phyloP scores from a whole-genome alignment of 2,888 invertebrate species.

The Candidula unifasciata region DNA sequence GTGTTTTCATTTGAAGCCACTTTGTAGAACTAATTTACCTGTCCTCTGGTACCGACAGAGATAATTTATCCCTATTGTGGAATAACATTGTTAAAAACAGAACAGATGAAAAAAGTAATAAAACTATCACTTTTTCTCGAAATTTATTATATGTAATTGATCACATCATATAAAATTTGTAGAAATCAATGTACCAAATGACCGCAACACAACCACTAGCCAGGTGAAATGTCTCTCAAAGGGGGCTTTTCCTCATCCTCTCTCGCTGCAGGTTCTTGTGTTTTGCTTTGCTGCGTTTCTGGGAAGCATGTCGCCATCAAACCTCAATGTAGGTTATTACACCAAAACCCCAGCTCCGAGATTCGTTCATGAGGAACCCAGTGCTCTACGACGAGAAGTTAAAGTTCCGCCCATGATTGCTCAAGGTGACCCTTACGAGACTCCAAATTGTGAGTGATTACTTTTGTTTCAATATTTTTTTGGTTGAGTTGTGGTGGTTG shows the following conservation, averaged over 20 bases:
- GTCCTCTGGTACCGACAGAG: too few relatives aligned
- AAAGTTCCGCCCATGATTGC: conserved; percentile 62
- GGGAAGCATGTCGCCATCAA: conserved; percentile 72
- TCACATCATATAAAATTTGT: not conserved
- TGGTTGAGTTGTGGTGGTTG: too few relatives aligned
- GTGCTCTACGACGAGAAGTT: conserved; percentile 63
- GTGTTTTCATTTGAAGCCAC: too few relatives aligned
- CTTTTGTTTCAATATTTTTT: too few relatives aligned
- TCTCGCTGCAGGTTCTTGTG: conserved; percentile 68
- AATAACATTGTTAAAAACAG: too few relatives aligned
- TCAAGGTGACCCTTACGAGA: conserved; percentile 65
- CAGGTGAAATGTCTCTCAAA: conserved; percentile 12
- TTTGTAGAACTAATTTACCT: too few relatives aligned
- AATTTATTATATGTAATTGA: too few relatives aligned
- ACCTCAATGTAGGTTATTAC: conserved; percentile 72
- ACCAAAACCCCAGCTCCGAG: conserved; percentile 29
- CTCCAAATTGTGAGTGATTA: conserved; percentile 74
- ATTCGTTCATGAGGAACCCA: conserved; percentile 52
- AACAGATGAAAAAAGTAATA: too few relatives aligned
- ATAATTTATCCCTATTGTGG: too few relatives aligned
- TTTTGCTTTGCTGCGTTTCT: conserved; percentile 77
- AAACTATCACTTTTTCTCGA: too few relatives aligned
- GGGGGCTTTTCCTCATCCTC: not conserved
- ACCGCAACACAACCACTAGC: conserved; percentile 32
- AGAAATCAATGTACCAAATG: not conserved